phyloP scores from a whole-genome alignment of 2,113 vertebrate species.

The Ceuthmochares aereus region DNA sequence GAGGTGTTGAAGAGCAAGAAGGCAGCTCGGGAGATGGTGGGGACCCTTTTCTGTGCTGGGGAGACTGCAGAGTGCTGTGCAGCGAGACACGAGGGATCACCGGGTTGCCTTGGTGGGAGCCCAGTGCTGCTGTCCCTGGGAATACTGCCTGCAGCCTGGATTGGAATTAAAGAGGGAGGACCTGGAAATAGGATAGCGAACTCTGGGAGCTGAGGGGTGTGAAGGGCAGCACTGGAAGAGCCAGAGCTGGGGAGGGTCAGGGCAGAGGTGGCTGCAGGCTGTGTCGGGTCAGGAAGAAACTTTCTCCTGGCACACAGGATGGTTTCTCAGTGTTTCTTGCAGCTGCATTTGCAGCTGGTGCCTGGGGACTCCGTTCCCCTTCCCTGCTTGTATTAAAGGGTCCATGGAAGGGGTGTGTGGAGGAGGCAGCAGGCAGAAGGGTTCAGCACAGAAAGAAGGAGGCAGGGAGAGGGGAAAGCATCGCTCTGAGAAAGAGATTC shows the following conservation, averaged over 20 bases:
- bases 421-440: not conserved
- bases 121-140: not conserved
- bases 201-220: accelerated
- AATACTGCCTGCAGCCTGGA: not conserved
- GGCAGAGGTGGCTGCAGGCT: not conserved
- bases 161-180: accelerated
- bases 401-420: not conserved
- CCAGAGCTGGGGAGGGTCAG: not conserved
- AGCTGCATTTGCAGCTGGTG: slow-evolving; percentile 11
- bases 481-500: not conserved
- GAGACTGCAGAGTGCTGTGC: not conserved
- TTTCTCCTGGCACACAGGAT: not conserved
- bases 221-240: not conserved
- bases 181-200: not conserved
- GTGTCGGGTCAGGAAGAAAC: not conserved
- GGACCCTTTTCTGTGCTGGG: not conserved
- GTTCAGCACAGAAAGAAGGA: not conserved
- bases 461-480: not conserved
- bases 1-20: not conserved
- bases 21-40: accelerated
- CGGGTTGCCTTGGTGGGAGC: not conserved
- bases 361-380: not conserved
- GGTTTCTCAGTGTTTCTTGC: not conserved
- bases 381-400: not conserved
- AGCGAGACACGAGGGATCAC: accelerated